Conservation (phyloP, 2,888 invertebrate genomes). For the Rhamphomyia laevipes region DNA sequence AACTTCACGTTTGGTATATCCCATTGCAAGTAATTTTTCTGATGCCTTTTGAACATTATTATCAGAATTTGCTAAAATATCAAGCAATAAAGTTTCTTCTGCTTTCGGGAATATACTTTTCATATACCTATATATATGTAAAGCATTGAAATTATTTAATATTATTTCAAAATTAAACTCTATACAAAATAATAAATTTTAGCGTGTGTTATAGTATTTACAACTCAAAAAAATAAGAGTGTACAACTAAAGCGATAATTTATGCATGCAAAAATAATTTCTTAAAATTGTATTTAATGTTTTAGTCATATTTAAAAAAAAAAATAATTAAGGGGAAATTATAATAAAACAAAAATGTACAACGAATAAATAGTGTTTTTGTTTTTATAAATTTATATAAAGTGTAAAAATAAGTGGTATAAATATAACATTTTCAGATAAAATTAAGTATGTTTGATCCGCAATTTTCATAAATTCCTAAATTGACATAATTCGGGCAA, state of each 20-base stretch:
- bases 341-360: background rate
- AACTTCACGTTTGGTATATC: slow-evolving; percentile 68
- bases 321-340: too few species aligned
- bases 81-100: slow-evolving; percentile 76
- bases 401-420: too few species aligned
- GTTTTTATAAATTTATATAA: too few species aligned
- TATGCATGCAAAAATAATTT: too few species aligned
- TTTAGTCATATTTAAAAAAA: background rate
- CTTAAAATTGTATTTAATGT: background rate
- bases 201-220: background rate
- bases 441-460: too few species aligned
- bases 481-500: too few species aligned
- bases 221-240: background rate
- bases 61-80: slow-evolving; percentile 72
- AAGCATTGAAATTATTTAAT: background rate
- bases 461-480: too few species aligned
- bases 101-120: slow-evolving; percentile 85
- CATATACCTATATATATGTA: slow-evolving; percentile 54
- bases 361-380: background rate
- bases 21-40: slow-evolving; percentile 66
- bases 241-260: background rate
- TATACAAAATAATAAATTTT: background rate
- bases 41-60: slow-evolving; percentile 85
- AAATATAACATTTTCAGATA: too few species aligned
- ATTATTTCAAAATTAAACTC: background rate